phyloP scores from a whole-genome alignment of 2,113 vertebrate genomes.

The Tupaia tana region DNA sequence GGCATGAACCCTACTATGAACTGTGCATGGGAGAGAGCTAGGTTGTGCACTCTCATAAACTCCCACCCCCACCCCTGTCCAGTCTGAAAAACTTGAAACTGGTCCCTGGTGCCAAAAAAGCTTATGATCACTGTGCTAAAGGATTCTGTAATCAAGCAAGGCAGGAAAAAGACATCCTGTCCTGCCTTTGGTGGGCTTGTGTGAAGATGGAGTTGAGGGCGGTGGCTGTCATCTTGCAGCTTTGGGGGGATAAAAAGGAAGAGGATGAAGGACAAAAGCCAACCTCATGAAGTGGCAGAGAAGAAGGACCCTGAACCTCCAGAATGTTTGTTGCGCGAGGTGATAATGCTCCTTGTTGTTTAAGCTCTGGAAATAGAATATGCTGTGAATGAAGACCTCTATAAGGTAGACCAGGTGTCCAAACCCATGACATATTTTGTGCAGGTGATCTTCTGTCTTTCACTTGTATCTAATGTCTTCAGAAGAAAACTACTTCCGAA shows the following conservation, averaged over 20 bases:
- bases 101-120: too few relatives aligned
- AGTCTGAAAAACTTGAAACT: too few relatives aligned
- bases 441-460: background rate
- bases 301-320: background rate
- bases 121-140: too few relatives aligned
- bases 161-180: background rate
- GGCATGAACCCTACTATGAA: too few relatives aligned
- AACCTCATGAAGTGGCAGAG: background rate
- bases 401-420: background rate
- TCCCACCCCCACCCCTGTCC: too few relatives aligned
- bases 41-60: too few relatives aligned
- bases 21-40: too few relatives aligned
- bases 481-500: too few relatives aligned
- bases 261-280: background rate
- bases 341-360: background rate
- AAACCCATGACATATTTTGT: background rate
- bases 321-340: background rate
- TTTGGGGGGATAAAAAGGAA: fast-evolving
- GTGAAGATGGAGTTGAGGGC: background rate
- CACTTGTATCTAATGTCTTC: background rate
- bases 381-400: background rate
- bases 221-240: background rate
- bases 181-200: background rate
- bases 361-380: background rate
- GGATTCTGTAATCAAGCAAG: background rate